Base-by-base conservation (phyloP, 2,888 invertebrate genomes). In the Leucozona laternaria region DNA sequence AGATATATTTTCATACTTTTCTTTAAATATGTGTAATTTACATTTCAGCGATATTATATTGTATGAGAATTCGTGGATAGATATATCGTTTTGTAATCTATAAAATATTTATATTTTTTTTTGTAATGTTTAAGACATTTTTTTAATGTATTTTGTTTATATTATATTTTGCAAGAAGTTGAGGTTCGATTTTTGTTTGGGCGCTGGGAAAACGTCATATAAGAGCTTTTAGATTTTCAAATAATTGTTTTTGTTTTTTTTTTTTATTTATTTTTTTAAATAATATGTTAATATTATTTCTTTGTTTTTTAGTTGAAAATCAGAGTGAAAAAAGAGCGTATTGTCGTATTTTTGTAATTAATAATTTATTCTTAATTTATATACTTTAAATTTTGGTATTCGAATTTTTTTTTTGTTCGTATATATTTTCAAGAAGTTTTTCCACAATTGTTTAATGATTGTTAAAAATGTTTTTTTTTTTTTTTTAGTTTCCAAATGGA, bases 121-220 rank as follows among this genome's bases (percentile, higher is more conserved):
- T 87, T 83, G n/a, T 13, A 25, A 64, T 88, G 72, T 86, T 85
- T 82, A 80, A 80, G 66, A 81, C 55, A 79, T 75, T 45, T 48
- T 48, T 72, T 17, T 71, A 70, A 45, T 73, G 48, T 70, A 70
- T 82, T 88, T 88, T 88, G 79, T 72, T 87, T 88, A 89, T 89
- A 88, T 88, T 89, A 77, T 81, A 82, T 78, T 85, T 89, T 90
- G 91, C 93, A 93, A 93, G 93, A 93, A 93, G 93, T 93, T 93
- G 93, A 93, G 92, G 92, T 93, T 93, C 93, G 93, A 93, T 93
- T 93, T 93, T 93, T 93, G 93, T 93, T 92, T 93, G 93, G 93
- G 92, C 92, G 93, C 92, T 91, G 92, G 92, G 92, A 90, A 90
- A 91, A 91, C 92, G 92, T 91, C 91, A 89, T 90, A 78, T 73